Percentiles rank a stretch among this genome's conserved stretches.
These are phyloP conservation scores for Carassius gibelio DNA, from an alignment of 2,113 vertebrate species.

Conservation along the genomic window DNA sequence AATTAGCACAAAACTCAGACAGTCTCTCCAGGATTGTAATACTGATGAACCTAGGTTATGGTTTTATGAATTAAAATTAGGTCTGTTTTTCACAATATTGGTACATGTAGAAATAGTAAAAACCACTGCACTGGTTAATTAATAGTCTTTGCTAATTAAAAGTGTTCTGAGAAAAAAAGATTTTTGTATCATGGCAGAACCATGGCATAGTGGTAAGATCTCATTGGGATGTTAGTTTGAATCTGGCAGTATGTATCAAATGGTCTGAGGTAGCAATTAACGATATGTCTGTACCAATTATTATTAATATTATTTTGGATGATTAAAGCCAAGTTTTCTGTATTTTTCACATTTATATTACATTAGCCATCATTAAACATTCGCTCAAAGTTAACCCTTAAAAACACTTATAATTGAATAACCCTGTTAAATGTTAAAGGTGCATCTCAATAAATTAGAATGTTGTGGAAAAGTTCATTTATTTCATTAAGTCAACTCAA, in stretches of 20 bases:
- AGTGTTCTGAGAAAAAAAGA: not conserved
- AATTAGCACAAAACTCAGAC: slow-evolving; percentile 26
- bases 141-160: not conserved
- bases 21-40: not conserved
- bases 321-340: not conserved
- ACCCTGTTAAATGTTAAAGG: not conserved
- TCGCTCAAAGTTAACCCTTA: no score
- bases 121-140: not conserved
- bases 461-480: no score
- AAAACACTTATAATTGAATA: no score
- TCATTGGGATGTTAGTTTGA: not conserved
- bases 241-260: not conserved
- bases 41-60: not conserved
- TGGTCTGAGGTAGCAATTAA: not conserved
- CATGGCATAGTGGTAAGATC: not conserved
- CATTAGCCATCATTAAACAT: no score
- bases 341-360: not conserved
- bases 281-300: not conserved
- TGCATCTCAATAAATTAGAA: no score
- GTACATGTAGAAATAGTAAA: not conserved
- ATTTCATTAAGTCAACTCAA: no score
- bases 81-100: not conserved
- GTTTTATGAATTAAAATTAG: not conserved
- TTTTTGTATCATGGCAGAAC: not conserved
- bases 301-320: not conserved